These are phyloP conservation scores for Styela clava DNA, from an alignment of 23 tunicate genomes.

Conservation along the genomic window DNA sequence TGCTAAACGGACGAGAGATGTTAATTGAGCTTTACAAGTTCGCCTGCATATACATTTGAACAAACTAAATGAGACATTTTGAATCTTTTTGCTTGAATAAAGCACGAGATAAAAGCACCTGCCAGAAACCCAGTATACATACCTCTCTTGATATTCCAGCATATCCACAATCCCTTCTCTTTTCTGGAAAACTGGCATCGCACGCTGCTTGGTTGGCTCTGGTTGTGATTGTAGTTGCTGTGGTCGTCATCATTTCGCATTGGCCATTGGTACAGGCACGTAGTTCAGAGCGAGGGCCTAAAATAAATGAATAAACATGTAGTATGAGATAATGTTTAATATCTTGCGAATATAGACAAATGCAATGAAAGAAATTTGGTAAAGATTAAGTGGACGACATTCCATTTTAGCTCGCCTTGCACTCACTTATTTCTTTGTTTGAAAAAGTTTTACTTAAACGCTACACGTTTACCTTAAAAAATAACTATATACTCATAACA, in stretches of 20 bases:
- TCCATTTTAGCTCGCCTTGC: no score
- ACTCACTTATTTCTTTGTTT: no score
- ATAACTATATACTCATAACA: no score
- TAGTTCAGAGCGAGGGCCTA: background rate
- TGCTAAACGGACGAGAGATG: no score
- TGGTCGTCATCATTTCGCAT: background rate
- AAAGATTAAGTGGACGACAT: no score
- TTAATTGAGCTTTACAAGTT: no score
- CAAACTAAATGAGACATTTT: no score
- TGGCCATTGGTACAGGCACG: background rate
- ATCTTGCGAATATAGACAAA: background rate
- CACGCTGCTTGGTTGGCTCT: background rate
- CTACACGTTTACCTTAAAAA: no score
- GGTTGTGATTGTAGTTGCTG: background rate
- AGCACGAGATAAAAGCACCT: no score
- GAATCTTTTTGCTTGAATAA: no score
- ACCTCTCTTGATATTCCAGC: slow-evolving; percentile 12
- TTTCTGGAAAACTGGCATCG: background rate
- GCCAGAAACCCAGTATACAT: background rate
- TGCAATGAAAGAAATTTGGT: background rate
- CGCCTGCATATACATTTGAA: no score
- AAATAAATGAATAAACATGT: background rate
- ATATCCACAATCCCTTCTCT: slow-evolving; percentile 2
- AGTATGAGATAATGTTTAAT: background rate
- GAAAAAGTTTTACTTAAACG: no score